Evolutionary conservation across 2,888 invertebrate species (phyloP).

Genomic region (Molorchus minor): DNA sequence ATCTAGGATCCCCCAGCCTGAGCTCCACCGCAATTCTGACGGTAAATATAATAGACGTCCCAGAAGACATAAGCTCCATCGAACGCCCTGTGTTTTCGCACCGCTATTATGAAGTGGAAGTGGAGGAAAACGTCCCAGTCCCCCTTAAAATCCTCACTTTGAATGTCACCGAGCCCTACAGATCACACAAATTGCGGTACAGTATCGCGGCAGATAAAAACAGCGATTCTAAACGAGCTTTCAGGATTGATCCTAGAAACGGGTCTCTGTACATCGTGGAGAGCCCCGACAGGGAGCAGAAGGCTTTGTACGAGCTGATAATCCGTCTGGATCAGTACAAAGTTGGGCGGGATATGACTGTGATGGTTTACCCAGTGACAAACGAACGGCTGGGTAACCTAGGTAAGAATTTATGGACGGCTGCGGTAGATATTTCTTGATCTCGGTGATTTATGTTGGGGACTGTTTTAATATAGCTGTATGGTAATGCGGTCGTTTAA

Average conservation of each 20-base stretch:
- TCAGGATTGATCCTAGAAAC: slow-evolving; percentile 79
- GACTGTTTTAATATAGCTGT: no score
- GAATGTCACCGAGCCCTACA: slow-evolving; percentile 76
- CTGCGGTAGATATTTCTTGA: no score
- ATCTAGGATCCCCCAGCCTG: slow-evolving; percentile 83
- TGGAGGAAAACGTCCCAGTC: slow-evolving; percentile 81
- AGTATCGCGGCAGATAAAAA: slow-evolving; percentile 69
- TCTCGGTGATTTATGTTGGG: no score
- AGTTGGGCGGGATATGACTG: slow-evolving; percentile 73
- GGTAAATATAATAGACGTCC: slow-evolving; percentile 73
- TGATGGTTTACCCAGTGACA: slow-evolving; percentile 79
- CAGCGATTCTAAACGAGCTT: slow-evolving; percentile 68
- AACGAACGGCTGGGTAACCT: slow-evolving; percentile 77
- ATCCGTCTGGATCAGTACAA: slow-evolving; percentile 66
- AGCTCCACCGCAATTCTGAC: slow-evolving; percentile 78
- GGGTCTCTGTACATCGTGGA: slow-evolving; percentile 78
- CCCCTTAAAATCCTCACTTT: slow-evolving; percentile 80
- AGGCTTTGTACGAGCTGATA: slow-evolving; percentile 71
- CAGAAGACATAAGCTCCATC: slow-evolving; percentile 63
- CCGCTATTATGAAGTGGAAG: slow-evolving; percentile 80
- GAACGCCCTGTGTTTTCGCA: slow-evolving; percentile 61
- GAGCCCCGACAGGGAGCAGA: slow-evolving; percentile 79
- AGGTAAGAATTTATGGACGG: slow-evolving; percentile 62
- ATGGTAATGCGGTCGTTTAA: no score
- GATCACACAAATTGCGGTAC: slow-evolving; percentile 72